Evolutionary conservation across 2,888 invertebrate genomes (phyloP), one percentile per base, ranked within the genome.

Genomic region (Diaprepes abbreviatus): DNA sequence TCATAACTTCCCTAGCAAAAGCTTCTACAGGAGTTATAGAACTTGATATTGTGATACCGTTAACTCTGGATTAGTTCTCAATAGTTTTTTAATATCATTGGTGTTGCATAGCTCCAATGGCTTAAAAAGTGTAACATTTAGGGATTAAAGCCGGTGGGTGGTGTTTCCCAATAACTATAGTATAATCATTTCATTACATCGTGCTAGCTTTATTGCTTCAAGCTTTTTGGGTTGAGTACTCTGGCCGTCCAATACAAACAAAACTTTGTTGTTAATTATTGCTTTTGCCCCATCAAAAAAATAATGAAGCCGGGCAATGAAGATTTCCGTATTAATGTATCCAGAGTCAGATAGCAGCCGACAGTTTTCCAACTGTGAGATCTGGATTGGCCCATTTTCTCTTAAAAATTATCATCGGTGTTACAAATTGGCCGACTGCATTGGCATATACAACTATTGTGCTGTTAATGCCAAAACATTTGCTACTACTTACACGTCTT

Each of bases 201-300:
- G 40, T 10, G 63, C 63, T 10, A 63, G 12, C 12, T 16, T 28
- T 17, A 63, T 14, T 14, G 50, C 63, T 74, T 74, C 75, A 9
- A 77, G 55, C 68, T 77, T 78, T 59, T 72, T 77, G 4, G 71
- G 70, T 45, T 79, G 77, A 5, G 76, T 77, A 17, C 74, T 69
- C 55, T 79, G 77, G 2, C 76, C 75, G 67, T 79, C 76, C 5
- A 79, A 72, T 21, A 79, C 24, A 14, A 14, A 78, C 60, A 35
- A 78, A 67, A 31, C 73, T 66, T 75, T 70, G 7, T 66, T 54
- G 36, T 77, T 69, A 38, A 35, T 48, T 43, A 63, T 71, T 31
- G 74, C 66, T 38, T 76, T 76, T 9, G 74, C 74, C 54, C 68
- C 31, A 65, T 74, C 81, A 81, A 83, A 82, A 81, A 85, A 79